Conservation (phyloP, 2,797 vertebrate species). For the Corythornis leucogaster region DNA sequence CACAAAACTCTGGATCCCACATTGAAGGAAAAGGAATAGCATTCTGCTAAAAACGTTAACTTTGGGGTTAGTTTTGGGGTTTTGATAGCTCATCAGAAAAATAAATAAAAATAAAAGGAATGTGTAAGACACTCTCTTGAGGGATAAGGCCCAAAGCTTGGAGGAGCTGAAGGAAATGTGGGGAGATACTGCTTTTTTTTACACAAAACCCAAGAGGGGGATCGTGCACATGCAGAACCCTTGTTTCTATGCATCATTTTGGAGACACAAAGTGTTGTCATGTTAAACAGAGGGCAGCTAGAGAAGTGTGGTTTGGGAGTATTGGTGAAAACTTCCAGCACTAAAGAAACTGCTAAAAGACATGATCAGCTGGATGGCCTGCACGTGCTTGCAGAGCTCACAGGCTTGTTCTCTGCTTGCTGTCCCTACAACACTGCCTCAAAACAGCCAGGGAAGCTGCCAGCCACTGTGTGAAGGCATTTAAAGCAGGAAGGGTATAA, state of each 20-base stretch:
- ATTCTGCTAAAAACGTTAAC: background rate
- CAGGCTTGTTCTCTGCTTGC: background rate
- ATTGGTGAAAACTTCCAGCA: background rate
- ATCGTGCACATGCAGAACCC: fast-evolving
- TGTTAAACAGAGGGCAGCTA: background rate
- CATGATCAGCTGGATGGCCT: background rate
- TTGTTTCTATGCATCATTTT: background rate
- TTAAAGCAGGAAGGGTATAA: background rate
- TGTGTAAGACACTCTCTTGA: background rate
- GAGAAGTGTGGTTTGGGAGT: background rate
- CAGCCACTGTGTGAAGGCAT: background rate
- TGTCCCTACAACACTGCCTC: fast-evolving
- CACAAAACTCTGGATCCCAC: background rate
- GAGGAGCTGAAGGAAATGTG: background rate
- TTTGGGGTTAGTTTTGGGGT: fast-evolving
- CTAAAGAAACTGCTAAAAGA: background rate
- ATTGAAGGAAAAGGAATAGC: background rate
- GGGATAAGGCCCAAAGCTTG: background rate
- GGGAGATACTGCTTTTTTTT: background rate
- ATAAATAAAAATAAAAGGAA: background rate
- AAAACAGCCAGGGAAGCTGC: background rate
- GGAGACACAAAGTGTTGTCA: background rate
- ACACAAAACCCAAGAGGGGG: background rate
- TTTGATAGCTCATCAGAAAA: background rate
- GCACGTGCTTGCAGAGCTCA: background rate